Percentiles rank a stretch among this genome's conserved stretches.
These are phyloP conservation scores for Micropoecilia bifurca DNA, from an alignment of 2,797 vertebrate genomes.

Conservation along the genomic window DNA sequence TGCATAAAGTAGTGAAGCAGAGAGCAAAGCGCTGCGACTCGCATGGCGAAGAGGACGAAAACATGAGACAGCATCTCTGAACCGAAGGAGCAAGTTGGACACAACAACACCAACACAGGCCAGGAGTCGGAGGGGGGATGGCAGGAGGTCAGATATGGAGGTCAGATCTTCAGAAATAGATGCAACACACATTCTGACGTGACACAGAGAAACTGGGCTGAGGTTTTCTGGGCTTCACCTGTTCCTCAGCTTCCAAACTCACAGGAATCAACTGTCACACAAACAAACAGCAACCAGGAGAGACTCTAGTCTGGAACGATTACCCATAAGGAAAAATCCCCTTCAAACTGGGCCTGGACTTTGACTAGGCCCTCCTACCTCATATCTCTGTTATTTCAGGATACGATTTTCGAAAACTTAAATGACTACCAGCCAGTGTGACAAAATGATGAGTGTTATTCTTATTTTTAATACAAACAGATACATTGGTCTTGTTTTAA, in stretches of 20 bases:
- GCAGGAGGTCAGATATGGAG: constrained; percentile 36
- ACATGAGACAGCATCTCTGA: constrained; percentile 28
- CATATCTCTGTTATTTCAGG: not conserved
- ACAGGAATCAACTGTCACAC: constrained; percentile 57
- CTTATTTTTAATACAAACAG: not conserved
- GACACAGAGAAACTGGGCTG: constrained; percentile 37
- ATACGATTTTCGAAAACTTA: not conserved
- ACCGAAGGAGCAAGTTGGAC: constrained; percentile 25
- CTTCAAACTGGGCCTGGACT: not conserved
- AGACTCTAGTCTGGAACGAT: no score
- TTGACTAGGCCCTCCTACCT: not conserved
- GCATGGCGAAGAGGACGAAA: constrained; percentile 22
- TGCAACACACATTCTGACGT: constrained; percentile 27
- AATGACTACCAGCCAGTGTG: not conserved
- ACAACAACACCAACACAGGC: constrained; percentile 18
- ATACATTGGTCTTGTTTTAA: not conserved
- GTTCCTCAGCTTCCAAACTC: constrained; percentile 44
- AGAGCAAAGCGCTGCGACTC: constrained; percentile 33
- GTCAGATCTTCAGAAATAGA: constrained; percentile 63
- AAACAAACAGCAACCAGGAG: constrained; percentile 22
- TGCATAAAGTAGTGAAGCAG: constrained; percentile 17
- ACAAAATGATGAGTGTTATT: not conserved
- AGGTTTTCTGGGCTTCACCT: constrained; percentile 53
- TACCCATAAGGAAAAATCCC: no score
- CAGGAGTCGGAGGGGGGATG: constrained; percentile 7